Evolutionary conservation across 2,888 invertebrate genomes (phyloP).

Genomic region (Drosophila formosana): DNA sequence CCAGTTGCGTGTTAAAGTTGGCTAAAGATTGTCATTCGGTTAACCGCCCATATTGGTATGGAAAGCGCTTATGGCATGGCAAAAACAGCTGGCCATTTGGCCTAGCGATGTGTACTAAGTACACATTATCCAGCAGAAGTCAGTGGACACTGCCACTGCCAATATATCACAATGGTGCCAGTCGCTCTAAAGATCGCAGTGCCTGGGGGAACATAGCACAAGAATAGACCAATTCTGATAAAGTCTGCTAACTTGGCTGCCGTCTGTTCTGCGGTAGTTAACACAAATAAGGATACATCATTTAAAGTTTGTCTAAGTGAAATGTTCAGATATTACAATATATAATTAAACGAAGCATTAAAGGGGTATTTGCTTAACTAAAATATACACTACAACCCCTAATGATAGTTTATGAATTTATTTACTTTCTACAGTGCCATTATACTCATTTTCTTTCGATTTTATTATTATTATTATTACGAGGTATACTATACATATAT

Average conservation of each 20-base stretch:
- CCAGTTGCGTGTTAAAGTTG: neutral
- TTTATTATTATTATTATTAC: no score
- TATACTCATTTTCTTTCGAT: neutral
- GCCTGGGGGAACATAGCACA: conserved; percentile 32
- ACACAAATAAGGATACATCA: conserved; percentile 30
- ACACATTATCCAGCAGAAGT: conserved; percentile 1
- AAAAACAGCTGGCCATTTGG: conserved; percentile 67
- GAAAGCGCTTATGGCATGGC: conserved; percentile 1
- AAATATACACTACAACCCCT: neutral
- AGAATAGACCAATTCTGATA: conserved; percentile 20
- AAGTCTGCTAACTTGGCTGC: conserved; percentile 28
- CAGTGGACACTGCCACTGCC: neutral
- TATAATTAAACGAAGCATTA: conserved; percentile 42
- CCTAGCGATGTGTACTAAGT: conserved; percentile 37
- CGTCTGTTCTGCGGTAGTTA: conserved; percentile 36
- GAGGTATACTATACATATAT: conserved; percentile 24
- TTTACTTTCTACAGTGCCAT: neutral
- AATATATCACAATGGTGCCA: conserved; percentile 36
- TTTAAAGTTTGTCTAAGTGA: conserved; percentile 30
- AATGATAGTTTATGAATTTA: neutral
- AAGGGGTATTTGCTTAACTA: neutral
- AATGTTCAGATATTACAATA: conserved; percentile 49
- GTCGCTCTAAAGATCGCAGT: conserved; percentile 47
- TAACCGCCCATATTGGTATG: conserved; percentile 39
- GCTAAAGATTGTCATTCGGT: conserved; percentile 14